Evolutionary conservation across 2,797 vertebrate genomes (phyloP), one percentile per base, ranked within the genome.

Genomic region (Petrocephalus sullivani): DNA sequence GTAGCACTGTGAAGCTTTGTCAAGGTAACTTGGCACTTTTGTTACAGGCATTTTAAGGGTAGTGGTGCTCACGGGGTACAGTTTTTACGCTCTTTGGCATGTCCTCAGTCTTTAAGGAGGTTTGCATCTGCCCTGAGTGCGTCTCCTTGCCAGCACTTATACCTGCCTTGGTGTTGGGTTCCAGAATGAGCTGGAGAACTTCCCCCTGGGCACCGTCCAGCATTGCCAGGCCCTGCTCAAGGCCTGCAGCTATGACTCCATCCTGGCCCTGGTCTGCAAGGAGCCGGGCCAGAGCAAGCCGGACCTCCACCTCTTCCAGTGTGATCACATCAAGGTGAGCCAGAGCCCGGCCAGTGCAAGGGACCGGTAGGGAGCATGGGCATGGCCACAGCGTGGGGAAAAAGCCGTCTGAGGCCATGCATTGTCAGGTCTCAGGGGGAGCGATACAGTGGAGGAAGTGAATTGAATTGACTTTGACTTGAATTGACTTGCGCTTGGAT

Each of bases 231-330:
- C 98, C 0, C 94, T 99, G 92, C 97, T 97, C 94, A 97, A 97
- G 67, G 91, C 96, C 37, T 98, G 97, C 94, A 96, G 91, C 94
- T 99, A 97, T 37, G 97, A 98, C 92, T 99, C 98, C 64, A 94
- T 99, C 93, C 93, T 99, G 91, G 98, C 97, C 6, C 94, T 99
- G 92, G 94, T 99, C 53, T 99, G 98, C 91, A 98, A 97, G 91
- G 98, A 99, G 89, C 92, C 97, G 3, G 96, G 97, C 1, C 98
- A 99, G 94, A 95, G 67, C 89, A 98, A 98, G 92, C 95, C 98
- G 0, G 98, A 99, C 93, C 96, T 99, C 71, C 98, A 99, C 93
- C 97, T 99, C 91, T 99, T 99, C 95, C 98, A 99, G 81, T 99
- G 98, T 90, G 98, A 99, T 49, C 94, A 97, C 92, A 93, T 99